phyloP scores from a whole-genome alignment of 2,113 vertebrate species.

The Holacanthus passer region DNA sequence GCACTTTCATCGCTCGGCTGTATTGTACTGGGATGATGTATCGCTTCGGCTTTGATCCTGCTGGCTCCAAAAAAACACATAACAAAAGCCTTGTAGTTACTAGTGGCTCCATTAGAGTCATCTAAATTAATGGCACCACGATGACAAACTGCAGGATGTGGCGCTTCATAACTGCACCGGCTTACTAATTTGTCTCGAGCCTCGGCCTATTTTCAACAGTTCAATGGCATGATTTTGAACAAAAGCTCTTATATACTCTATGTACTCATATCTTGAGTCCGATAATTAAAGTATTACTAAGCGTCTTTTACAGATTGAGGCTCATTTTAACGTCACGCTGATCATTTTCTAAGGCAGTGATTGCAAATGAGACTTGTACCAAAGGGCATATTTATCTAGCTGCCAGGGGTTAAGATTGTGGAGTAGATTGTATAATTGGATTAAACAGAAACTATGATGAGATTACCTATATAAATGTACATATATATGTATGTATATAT shows the following conservation, averaged over 20 bases:
- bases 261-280: no score
- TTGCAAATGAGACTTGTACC: slow-evolving; percentile 4
- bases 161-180: slow-evolving; percentile 22
- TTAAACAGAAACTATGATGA: background rate
- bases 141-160: slow-evolving; percentile 39
- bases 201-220: slow-evolving; percentile 18
- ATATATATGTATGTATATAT: background rate
- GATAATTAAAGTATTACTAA: background rate
- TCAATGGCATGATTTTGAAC: background rate
- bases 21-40: slow-evolving; percentile 20
- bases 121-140: slow-evolving; percentile 37
- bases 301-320: background rate
- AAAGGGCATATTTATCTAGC: background rate
- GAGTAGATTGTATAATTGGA: background rate
- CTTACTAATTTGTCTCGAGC: slow-evolving; percentile 25
- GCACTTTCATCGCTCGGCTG: slow-evolving; percentile 12
- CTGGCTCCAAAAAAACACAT: slow-evolving; percentile 9
- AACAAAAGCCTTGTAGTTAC: slow-evolving; percentile 26
- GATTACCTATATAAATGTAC: no score
- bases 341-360: slow-evolving; percentile 12
- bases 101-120: slow-evolving; percentile 45
- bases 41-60: slow-evolving; percentile 48
- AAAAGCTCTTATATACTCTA: slow-evolving; percentile 15
- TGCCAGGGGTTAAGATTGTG: background rate
- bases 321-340: slow-evolving; percentile 2